A percentile compares a stretch with the other conserved stretches of the same genome.
Evolutionary conservation across 2,113 vertebrate species (phyloP).

Genomic region (Lophotis ruficrista): DNA sequence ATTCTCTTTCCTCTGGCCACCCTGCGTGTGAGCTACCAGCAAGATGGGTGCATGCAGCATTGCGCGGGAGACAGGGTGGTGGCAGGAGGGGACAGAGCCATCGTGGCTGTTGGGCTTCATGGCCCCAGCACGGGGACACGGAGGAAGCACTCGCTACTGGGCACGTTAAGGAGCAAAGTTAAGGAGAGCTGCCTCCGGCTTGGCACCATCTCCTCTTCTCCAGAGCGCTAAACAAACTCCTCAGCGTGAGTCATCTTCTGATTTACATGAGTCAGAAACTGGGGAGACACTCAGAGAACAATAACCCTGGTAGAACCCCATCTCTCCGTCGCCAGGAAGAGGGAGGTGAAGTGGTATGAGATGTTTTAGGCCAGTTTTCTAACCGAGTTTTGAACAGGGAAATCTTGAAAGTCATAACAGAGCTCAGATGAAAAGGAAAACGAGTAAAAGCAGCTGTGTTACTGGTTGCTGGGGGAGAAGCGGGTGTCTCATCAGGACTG

Average conservation of each 20-base stretch:
- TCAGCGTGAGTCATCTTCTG: background rate
- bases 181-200: background rate
- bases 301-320: background rate
- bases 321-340: background rate
- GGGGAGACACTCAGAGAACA: background rate
- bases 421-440: background rate
- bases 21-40: background rate
- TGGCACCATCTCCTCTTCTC: background rate
- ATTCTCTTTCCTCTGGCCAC: background rate
- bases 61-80: background rate
- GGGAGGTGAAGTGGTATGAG: background rate
- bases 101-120: background rate
- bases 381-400: background rate
- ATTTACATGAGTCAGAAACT: background rate
- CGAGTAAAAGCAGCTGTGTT: background rate
- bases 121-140: fast-evolving
- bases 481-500: background rate
- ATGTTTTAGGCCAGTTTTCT: background rate
- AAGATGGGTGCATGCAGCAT: background rate
- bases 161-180: background rate
- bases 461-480: background rate
- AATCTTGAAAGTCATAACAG: background rate
- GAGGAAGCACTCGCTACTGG: background rate
- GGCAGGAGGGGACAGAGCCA: background rate
- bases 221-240: background rate